phyloP scores from a whole-genome alignment of 2,888 invertebrate genomes.

The Candidula unifasciata region DNA sequence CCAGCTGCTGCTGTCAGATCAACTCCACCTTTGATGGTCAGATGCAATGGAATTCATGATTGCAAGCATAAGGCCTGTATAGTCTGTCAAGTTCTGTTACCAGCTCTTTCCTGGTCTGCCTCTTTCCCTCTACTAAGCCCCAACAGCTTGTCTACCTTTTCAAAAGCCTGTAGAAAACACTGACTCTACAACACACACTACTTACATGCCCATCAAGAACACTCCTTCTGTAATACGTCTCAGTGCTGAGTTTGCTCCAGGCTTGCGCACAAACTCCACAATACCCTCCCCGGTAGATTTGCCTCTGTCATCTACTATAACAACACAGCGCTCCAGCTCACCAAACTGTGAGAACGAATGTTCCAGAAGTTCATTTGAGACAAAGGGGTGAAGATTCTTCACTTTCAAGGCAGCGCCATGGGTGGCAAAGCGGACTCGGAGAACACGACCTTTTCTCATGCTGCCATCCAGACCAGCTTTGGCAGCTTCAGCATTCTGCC shows the following conservation, averaged over 20 bases:
- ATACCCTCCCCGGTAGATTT: constrained; percentile 97
- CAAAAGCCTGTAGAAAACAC: too few relatives aligned
- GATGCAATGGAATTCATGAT: too few relatives aligned
- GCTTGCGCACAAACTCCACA: constrained; percentile 96
- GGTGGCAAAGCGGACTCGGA: constrained; percentile 96
- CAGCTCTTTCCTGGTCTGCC: too few relatives aligned
- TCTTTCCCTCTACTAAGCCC: too few relatives aligned
- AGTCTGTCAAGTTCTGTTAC: too few relatives aligned
- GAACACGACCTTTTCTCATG: constrained; percentile 87
- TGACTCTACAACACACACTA: constrained; percentile 41
- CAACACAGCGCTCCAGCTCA: constrained; percentile 90
- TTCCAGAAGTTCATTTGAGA: constrained; percentile 95
- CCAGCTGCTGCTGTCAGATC: too few relatives aligned
- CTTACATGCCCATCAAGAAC: constrained; percentile 85
- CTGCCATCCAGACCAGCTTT: constrained; percentile 95
- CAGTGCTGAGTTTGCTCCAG: constrained; percentile 91
- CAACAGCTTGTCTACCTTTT: too few relatives aligned
- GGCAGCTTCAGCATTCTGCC: constrained; percentile 82
- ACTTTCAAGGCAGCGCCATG: constrained; percentile 94
- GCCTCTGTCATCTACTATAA: constrained; percentile 96
- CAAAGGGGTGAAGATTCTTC: constrained; percentile 93
- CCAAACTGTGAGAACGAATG: constrained; percentile 81
- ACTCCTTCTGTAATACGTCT: constrained; percentile 94
- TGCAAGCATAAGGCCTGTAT: too few relatives aligned
- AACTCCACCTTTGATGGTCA: too few relatives aligned